Evolutionary conservation across 2,113 vertebrate species (phyloP), one percentile per base, ranked within the genome.

Genomic region (Probosciger aterrimus): DNA sequence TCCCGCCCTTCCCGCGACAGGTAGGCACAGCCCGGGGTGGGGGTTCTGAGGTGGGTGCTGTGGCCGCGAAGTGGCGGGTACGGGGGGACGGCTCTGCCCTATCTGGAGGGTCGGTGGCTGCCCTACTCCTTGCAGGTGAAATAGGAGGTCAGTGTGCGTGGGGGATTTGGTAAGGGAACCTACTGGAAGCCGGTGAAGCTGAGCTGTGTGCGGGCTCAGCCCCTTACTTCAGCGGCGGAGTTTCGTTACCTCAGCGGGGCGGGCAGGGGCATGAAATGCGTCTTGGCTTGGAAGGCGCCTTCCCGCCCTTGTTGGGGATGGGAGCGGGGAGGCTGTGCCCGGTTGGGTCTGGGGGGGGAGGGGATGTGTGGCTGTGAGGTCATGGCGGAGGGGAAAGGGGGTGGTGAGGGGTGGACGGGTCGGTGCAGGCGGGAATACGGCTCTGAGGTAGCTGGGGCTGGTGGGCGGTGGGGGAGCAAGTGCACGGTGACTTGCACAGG

Each of bases 381-480:
- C 22, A 16, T 4, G 71, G 30, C 6, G 19, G 18, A 16, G 19
- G n/a, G 52, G 50, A 27, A 11, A 12, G 41, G 37, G 41, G 1
- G 35, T 20, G 1, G 25, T 3, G 35, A 5, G 79, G 43, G 47
- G 59, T 23, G 62, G 47, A 9, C 25, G 1, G 62, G 50, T 23
- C 18, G 30, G 39, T 10, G 15, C 35, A 3, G 55, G 43, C 24
- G 46, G 41, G 27, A 9, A 5, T 7, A 22, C 25, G 63, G 41
- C 9, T n/a, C 25, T 59, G 24, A 5, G 1, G 7, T 3, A 6
- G 49, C 0, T 5, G 41, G 9, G 7, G 8, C 4, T n/a, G 44
- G 50, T 11, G 17, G 35, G 4, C 4, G 5, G 37, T 5, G 28
- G 28, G 18, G 7, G 4, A 30, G 4, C 25, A 2, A 14, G 33